Conservation (phyloP, 2,797 vertebrate genomes). For the Rhinogobio ventralis region DNA sequence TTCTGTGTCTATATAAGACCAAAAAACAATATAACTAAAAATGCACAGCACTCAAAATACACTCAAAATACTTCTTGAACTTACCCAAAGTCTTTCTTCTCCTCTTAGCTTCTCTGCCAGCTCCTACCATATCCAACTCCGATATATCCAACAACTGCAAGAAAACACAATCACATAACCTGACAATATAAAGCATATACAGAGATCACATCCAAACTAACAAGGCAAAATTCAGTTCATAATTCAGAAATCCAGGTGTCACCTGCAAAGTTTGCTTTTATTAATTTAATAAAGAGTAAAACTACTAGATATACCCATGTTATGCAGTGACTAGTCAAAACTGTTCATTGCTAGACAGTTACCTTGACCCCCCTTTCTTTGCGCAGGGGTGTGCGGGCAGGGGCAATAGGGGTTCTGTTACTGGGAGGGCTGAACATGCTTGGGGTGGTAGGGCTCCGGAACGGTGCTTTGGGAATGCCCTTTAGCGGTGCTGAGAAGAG, state of each 20-base stretch:
- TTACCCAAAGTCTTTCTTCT: conserved; percentile 95
- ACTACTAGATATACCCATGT: background rate
- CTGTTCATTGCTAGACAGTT: background rate
- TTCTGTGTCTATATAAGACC: conserved; percentile 83
- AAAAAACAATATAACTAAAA: conserved; percentile 10
- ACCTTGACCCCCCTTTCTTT: conserved; percentile 99
- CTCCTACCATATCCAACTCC: conserved; percentile 92
- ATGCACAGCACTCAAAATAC: background rate
- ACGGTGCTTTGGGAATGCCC: conserved; percentile 96
- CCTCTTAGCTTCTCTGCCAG: conserved; percentile 94
- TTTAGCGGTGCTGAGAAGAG: conserved; percentile 88
- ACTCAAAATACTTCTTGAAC: conserved; percentile 10
- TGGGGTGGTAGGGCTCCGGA: conserved; percentile 92
- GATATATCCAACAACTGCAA: conserved; percentile 90
- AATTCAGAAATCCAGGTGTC: background rate
- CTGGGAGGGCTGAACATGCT: conserved; percentile 95
- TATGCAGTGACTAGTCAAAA: background rate
- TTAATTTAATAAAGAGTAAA: background rate
- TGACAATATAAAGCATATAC: background rate
- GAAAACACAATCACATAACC: conserved; percentile 13
- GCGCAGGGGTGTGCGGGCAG: conserved; percentile 88
- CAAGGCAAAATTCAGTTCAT: background rate
- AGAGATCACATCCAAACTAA: background rate
- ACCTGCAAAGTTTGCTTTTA: background rate
- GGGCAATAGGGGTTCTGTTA: conserved; percentile 91